A percentile compares a stretch with the other conserved stretches of the same genome.
phyloP scores from a whole-genome alignment of 2,797 vertebrate species.

The Schizothorax lantsangensis region DNA sequence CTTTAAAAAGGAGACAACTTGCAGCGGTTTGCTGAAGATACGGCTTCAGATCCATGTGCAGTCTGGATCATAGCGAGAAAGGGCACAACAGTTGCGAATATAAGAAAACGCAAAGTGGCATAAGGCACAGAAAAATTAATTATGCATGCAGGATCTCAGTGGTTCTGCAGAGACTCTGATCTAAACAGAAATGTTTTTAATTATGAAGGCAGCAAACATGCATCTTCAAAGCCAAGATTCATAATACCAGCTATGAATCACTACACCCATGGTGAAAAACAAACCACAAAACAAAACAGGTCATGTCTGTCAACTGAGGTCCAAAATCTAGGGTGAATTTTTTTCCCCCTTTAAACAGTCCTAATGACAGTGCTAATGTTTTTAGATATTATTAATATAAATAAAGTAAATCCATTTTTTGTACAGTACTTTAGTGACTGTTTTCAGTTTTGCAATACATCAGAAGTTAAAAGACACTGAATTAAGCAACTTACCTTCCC shows the following conservation, averaged over 20 bases:
- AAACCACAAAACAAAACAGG: constrained; percentile 4
- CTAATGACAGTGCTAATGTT: not conserved
- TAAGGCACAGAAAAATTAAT: constrained; percentile 25
- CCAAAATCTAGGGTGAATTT: not conserved
- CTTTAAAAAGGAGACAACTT: not conserved
- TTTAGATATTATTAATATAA: not conserved
- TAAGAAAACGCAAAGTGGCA: constrained; percentile 16
- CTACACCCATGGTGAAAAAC: not conserved
- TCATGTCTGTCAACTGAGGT: not conserved
- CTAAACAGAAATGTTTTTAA: constrained; percentile 62
- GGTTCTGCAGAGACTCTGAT: constrained; percentile 43
- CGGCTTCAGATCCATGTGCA: not conserved
- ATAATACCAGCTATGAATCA: constrained; percentile 23
- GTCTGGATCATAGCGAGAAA: not conserved
- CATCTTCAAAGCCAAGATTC: constrained; percentile 50
- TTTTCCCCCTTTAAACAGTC: not conserved
- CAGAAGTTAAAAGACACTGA: constrained; percentile 13
- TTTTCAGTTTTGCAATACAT: not conserved
- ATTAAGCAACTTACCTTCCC: constrained; percentile 75
- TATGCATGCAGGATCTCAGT: constrained; percentile 34
- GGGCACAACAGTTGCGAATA: not conserved
- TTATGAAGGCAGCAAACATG: constrained; percentile 58
- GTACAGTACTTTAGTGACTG: not conserved
- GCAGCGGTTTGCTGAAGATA: not conserved
- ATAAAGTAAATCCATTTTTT: not conserved